Percentiles rank a stretch among this genome's conserved stretches.
Evolutionary conservation across 2,113 vertebrate genomes (phyloP).

Genomic region (Amphilophus citrinellus): DNA sequence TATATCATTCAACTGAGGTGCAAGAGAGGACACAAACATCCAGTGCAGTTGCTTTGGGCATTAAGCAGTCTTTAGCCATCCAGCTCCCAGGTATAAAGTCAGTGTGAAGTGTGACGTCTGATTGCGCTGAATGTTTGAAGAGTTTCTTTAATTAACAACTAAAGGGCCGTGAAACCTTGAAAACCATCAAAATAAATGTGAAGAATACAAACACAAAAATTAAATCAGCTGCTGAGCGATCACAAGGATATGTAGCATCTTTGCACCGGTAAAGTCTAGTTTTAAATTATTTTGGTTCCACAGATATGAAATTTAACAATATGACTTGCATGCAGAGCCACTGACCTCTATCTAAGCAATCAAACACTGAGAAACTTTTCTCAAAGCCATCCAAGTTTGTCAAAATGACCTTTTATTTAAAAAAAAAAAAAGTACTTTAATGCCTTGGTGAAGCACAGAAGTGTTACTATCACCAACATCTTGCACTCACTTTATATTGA

Average conservation of each 20-base stretch:
- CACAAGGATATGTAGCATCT: not conserved
- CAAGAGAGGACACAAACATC: no score
- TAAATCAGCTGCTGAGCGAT: not conserved
- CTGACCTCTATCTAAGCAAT: not conserved
- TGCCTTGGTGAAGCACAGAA: not conserved
- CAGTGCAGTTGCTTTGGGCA: no score
- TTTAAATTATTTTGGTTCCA: not conserved
- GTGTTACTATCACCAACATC: not conserved
- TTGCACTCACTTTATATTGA: slow-evolving; percentile 1
- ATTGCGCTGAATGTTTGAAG: not conserved
- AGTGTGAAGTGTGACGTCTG: not conserved
- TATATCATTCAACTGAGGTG: no score
- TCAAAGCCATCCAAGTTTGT: no score
- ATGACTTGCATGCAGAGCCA: not conserved
- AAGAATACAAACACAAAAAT: not conserved
- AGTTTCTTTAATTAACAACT: not conserved
- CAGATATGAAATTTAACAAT: not conserved
- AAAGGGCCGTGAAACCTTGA: not conserved
- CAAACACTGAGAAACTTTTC: no score
- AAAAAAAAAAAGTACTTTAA: not conserved
- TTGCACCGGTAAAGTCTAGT: not conserved
- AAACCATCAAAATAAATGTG: not conserved
- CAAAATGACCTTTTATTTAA: no score
- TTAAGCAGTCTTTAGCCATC: not conserved
- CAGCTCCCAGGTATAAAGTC: not conserved